A percentile compares a stretch with the other conserved stretches of the same genome.
Evolutionary conservation across 64 coral and sea anemone genomes (phyloP).

Genomic region (Orbicella faveolata): DNA sequence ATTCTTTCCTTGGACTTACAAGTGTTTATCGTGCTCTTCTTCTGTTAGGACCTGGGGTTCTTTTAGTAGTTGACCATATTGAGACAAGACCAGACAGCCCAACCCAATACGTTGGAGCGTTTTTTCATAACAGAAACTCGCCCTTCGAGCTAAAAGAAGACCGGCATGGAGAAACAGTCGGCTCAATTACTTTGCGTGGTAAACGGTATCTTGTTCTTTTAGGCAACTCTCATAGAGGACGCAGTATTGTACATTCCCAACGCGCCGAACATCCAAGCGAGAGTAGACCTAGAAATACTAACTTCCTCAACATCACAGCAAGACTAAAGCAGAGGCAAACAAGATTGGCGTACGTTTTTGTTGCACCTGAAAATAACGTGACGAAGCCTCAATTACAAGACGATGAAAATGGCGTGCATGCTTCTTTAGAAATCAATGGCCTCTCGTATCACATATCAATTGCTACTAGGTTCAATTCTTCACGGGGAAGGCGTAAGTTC

Average conservation of each 20-base stretch:
- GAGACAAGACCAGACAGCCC: not conserved
- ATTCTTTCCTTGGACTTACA: not conserved
- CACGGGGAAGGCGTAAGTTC: not conserved
- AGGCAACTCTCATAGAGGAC: not conserved
- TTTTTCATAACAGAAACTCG: constrained; percentile 54
- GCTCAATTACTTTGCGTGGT: not conserved
- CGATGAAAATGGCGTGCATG: not conserved
- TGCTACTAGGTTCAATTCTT: not conserved
- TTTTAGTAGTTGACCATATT: constrained; percentile 42
- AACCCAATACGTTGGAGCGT: constrained; percentile 12
- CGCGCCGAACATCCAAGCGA: not conserved
- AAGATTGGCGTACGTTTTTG: constrained; percentile 18
- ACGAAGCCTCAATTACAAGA: not conserved
- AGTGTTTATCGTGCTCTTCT: constrained; percentile 34
- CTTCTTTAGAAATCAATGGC: constrained; percentile 2
- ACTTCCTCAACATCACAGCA: constrained; percentile 63
- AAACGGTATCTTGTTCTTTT: not conserved
- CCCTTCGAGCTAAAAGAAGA: constrained; percentile 22
- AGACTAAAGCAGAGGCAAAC: not conserved
- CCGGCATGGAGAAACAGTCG: not conserved
- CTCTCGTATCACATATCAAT: not conserved
- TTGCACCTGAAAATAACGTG: not conserved
- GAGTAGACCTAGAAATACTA: constrained; percentile 11
- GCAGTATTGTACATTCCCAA: not conserved
- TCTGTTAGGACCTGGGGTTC: not conserved